Base-by-base conservation (phyloP, 2,797 vertebrate species). In the Alfaro cultratus region DNA sequence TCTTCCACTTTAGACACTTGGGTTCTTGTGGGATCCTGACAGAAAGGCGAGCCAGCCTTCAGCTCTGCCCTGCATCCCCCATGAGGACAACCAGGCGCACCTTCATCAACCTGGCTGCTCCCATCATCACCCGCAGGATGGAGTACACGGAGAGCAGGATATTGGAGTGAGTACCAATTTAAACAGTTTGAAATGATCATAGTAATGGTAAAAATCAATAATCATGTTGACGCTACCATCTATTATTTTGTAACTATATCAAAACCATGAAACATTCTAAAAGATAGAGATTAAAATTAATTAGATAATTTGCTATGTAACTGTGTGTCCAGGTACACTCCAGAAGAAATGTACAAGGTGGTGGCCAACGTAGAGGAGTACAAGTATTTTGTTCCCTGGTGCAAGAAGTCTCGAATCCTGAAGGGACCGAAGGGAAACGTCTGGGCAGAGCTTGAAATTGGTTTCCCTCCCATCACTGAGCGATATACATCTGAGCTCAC, bases 311-410 rank as follows among this genome's bases (percentile, higher is more conserved):
- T 10, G 5, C 10, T 0, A 8, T 81, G 73, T 68, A n/a, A 60
- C 46, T 80, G 29, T 85, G 34, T 77, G 21, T 34, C 57, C 87
- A 97, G 96, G 80, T 97, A 93, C 82, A 91, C 95, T 23, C 86
- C 92, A 11, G 93, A 95, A 78, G 95, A 97, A 87, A 96, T 97
- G 86, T 97, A 95, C 86, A 86, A 70, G 0, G 82, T 97, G 46
- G 96, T 97, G 78, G 93, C 95, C 10, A 85, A 82, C 23, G 95
- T 97, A 77, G 94, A 95, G 39, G 90, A 95, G 76, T 97, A 97
- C 92, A 92, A 93, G 77, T 78, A 95, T 46, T 97, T 97, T 85
- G 96, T 97, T 39, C 96, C 96, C 31, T 97, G 96, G 96, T 97
- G 96, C 84, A 96, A 94, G 74, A 93, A 92, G 79, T 97, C 96